Evolutionary conservation across 2,888 invertebrate species (phyloP).

Genomic region (Pollenia angustigena): DNA sequence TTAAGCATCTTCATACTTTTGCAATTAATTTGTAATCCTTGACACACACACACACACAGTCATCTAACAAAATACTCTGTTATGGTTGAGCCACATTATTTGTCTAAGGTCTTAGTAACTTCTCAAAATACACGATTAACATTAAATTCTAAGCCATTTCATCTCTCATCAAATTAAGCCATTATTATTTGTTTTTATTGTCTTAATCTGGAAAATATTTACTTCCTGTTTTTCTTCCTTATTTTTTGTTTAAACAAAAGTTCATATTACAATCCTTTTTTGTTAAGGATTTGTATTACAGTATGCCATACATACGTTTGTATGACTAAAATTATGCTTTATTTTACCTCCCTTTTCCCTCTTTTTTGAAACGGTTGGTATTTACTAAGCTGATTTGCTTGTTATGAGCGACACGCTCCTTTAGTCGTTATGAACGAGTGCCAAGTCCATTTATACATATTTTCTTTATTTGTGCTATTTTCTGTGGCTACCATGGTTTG

Average conservation of each 20-base stretch:
- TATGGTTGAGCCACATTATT: slow-evolving; percentile 33
- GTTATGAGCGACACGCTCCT: slow-evolving; percentile 71
- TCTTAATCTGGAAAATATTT: slow-evolving; percentile 58
- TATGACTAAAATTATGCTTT: not conserved
- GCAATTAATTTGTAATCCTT: slow-evolving; percentile 69
- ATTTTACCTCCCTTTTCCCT: not conserved
- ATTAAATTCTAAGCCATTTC: slow-evolving; percentile 46
- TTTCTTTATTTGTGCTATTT: slow-evolving; percentile 10
- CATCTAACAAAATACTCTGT: not conserved
- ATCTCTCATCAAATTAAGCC: slow-evolving; percentile 58
- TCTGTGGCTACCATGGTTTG: slow-evolving; percentile 54
- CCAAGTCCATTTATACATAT: slow-evolving; percentile 49
- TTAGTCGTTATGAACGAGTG: slow-evolving; percentile 31
- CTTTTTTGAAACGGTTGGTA: slow-evolving; percentile 8
- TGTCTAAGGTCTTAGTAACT: slow-evolving; percentile 36
- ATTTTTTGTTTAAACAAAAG: not conserved
- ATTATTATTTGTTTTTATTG: slow-evolving; percentile 60
- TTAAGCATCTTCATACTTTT: slow-evolving; percentile 17
- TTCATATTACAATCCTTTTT: slow-evolving; percentile 56
- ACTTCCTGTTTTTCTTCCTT: not conserved
- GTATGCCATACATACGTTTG: not conserved
- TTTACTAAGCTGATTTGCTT: slow-evolving; percentile 67
- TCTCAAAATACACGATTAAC: slow-evolving; percentile 22
- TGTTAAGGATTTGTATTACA: not conserved
- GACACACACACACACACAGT: slow-evolving; percentile 2